Evolutionary conservation across 2,888 invertebrate species (phyloP).

Genomic region (Odiellus spinosus): DNA sequence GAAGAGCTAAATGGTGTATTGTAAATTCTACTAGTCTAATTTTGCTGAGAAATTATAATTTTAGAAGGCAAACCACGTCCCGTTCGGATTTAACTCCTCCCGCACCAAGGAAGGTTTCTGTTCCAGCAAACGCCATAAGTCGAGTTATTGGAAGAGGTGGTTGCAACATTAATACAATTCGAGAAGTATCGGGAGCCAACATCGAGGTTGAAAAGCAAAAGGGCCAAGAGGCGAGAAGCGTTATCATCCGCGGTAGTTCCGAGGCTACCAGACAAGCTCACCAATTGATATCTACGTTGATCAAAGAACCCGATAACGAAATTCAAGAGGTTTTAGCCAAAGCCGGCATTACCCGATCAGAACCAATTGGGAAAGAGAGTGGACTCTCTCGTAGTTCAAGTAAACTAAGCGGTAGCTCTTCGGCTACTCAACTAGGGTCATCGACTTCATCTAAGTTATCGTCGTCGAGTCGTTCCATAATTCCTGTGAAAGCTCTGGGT

Average conservation of each 20-base stretch:
- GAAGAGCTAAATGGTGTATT: too few relatives aligned
- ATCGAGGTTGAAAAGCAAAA: constrained; percentile 93
- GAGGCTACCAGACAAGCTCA: constrained; percentile 88
- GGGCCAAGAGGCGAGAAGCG: constrained; percentile 82
- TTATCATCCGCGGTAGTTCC: constrained; percentile 82
- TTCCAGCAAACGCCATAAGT: constrained; percentile 86
- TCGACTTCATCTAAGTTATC: too few relatives aligned
- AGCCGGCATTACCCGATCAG: constrained; percentile 33
- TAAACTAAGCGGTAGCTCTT: too few relatives aligned
- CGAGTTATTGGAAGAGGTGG: constrained; percentile 94
- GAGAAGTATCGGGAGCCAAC: constrained; percentile 89
- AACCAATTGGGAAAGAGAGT: not conserved
- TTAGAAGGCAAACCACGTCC: too few relatives aligned
- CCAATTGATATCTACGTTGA: constrained; percentile 70
- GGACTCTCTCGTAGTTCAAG: too few relatives aligned
- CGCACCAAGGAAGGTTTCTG: constrained; percentile 66
- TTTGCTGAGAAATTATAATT: too few relatives aligned
- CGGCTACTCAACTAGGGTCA: too few relatives aligned
- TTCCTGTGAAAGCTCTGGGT: too few relatives aligned
- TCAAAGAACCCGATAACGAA: constrained; percentile 89
- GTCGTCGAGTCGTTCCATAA: too few relatives aligned
- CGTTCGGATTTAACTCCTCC: constrained; percentile 13
- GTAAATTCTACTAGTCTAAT: too few relatives aligned
- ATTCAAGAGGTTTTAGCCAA: constrained; percentile 64
- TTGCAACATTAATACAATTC: constrained; percentile 93